Conservation (phyloP, 2,888 invertebrate genomes). For the Leptarthrus brevirostris region DNA sequence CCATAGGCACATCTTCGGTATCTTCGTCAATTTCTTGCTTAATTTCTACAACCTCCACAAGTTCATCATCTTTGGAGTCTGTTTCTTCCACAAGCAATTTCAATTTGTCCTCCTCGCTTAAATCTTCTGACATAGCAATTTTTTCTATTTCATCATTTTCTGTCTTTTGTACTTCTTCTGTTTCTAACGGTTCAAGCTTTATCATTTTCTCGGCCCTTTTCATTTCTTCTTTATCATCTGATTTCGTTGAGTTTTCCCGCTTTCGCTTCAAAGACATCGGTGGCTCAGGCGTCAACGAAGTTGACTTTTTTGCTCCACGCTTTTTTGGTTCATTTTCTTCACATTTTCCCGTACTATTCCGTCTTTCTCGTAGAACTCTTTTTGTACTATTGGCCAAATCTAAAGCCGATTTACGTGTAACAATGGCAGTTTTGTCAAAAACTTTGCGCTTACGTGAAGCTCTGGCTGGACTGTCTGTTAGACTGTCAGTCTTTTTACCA, state of each 20-base stretch:
- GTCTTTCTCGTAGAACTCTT: slow-evolving; percentile 12
- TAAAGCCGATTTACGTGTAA: slow-evolving; percentile 53
- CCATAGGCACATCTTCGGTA: slow-evolving; percentile 13
- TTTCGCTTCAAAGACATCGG: slow-evolving; percentile 35
- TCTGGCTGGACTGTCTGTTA: slow-evolving; percentile 52
- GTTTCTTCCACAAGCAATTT: slow-evolving; percentile 24
- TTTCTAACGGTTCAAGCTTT: slow-evolving; percentile 31
- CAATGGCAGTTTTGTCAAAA: slow-evolving; percentile 52
- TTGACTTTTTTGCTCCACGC: background rate
- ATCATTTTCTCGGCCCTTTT: slow-evolving; percentile 17
- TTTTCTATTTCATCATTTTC: slow-evolving; percentile 58
- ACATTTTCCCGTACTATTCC: slow-evolving; percentile 29
- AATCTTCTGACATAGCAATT: slow-evolving; percentile 67
- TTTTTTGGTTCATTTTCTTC: slow-evolving; percentile 8
- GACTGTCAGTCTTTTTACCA: background rate
- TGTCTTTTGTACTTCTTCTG: background rate
- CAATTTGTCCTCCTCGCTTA: slow-evolving; percentile 48
- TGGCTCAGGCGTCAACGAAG: slow-evolving; percentile 16
- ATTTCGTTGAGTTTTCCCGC: slow-evolving; percentile 27
- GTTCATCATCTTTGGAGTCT: slow-evolving; percentile 40
- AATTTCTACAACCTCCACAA: slow-evolving; percentile 68
- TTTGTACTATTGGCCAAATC: slow-evolving; percentile 58
- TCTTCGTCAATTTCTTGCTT: slow-evolving; percentile 69
- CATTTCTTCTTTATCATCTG: slow-evolving; percentile 42
- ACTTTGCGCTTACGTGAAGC: slow-evolving; percentile 53